Conservation (phyloP, 2,797 vertebrate genomes). For the Myripristis murdjan region DNA sequence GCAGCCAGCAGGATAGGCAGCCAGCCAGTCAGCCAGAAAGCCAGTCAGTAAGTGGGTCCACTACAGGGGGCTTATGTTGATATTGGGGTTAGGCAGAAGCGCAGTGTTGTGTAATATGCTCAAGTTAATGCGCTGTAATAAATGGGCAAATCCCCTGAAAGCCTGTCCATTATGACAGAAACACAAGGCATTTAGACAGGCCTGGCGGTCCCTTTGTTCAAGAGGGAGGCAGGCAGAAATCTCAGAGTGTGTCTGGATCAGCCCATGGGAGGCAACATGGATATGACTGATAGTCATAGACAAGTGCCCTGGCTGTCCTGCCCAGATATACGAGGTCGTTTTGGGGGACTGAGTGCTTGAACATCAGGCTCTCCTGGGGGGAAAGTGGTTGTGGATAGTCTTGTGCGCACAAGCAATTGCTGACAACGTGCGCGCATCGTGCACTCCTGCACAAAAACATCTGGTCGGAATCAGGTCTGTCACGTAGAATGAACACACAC, state of each 20-base stretch:
- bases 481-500: neutral
- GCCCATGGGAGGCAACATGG: conserved; percentile 50
- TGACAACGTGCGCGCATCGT: conserved; percentile 7
- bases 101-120: conserved; percentile 71
- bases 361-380: neutral
- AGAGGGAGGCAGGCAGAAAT: conserved; percentile 40
- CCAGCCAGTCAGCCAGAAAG: conserved; percentile 47
- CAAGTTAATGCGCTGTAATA: conserved; percentile 79
- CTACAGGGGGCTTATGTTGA: conserved; percentile 65
- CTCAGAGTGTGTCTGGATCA: conserved; percentile 52
- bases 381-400: conserved; percentile 9
- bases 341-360: conserved; percentile 16
- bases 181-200: conserved; percentile 68
- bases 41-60: conserved; percentile 58
- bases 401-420: conserved; percentile 19
- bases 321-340: conserved; percentile 32
- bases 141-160: conserved; percentile 75
- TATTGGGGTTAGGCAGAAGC: conserved; percentile 66
- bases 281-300: conserved; percentile 62
- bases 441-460: conserved; percentile 35
- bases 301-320: conserved; percentile 38
- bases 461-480: conserved; percentile 34
- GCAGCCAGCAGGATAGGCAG: conserved; percentile 24
- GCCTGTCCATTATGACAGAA: conserved; percentile 74
- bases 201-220: conserved; percentile 59